Base-by-base conservation (phyloP, 2,888 invertebrate species). In the Torymus aiolomorphi region DNA sequence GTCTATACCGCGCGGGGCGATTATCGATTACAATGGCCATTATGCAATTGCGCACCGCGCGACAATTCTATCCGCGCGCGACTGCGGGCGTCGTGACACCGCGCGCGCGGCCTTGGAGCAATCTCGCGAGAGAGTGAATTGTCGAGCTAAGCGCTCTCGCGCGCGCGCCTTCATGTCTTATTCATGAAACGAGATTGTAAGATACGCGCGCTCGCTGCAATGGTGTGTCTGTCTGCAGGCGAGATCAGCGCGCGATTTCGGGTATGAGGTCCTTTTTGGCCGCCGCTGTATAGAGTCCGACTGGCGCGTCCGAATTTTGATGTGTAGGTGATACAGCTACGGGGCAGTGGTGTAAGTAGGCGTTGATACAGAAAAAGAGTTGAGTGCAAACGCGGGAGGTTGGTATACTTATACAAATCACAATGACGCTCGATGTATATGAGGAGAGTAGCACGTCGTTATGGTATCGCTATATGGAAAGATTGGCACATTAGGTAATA, bases 181-280 rank as follows among this genome's bases (percentile, higher is more conserved):
- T 72, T 72, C 72, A 72, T 72, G 72, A 70, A 63, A 42, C 62
- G 54, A 72, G 72, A 72, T 78, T 63, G 72, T 18, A 42, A 70
- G 76, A 70, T 75, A 75, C 13, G 49, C 12, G 31, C 14, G 31
- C 8, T 49, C 20, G 16, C 4, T 49, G 51, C 13, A 16, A 49
- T 63, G 49, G 49, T 54, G 16, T 42, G 24, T 5, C 16, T 4
- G 24, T 20, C 14, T 20, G 20, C 16, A 61, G 5, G 56, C 62
- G 57, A 77, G 77, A 65, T 77, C 18, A 71, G 31, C 51, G 14
- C 18, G 18, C 59, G 59, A 65, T 77, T 71, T 77, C 59, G n/a
- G 52, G 54, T 13, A 11, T 54, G 1, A 16, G 5, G 49, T 31
- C 31, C 31, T 31, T 31, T 31, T 31, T 31, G 4, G 31, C 31